Evolutionary conservation across 2,113 vertebrate genomes (phyloP), one percentile per base, ranked within the genome.

Genomic region (Corythoichthys intestinalis): DNA sequence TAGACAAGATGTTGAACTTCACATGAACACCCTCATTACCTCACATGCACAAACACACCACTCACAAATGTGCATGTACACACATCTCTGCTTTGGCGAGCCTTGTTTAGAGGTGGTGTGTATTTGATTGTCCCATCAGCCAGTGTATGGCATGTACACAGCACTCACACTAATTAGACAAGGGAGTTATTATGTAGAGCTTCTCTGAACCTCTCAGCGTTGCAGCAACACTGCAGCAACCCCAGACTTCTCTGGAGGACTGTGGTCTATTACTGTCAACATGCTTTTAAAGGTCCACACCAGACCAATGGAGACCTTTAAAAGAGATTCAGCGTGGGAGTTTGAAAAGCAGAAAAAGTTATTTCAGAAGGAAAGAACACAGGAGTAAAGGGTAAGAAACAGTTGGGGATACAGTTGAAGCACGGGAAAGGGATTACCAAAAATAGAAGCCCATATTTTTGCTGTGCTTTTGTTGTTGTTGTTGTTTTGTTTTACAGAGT

Each of bases 121-220:
- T 69, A 68, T 62, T 73, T 71, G 77, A 70, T 83, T 76, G 77
- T 87, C 83, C 83, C 82, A 78, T 82, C 86, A 86, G 74, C 70
- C 77, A 44, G 52, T 70, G 71, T 78, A 76, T 69, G 50, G 65
- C 78, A 2, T 83, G 75, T 81, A 83, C 81, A 82, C 81, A 78
- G 77, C 82, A 71, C 82, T 84, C 80, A 67, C 71, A 41, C 84
- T 88, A 91, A 90, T 88, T 90, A 89, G 84, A 87, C 83, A 86
- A 86, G 82, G 81, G 82, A 85, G 83, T 86, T 87, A 91, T 90
- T 91, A 89, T 78, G 82, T 77, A 71, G 78, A 79, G 78, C 79
- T 83, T 71, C 68, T 75, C 78, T 77, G 78, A 85, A 88, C 76
- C 83, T 72, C 76, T 84, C 82, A 78, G 77, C 70, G 46, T 62